A percentile compares a stretch with the other conserved stretches of the same genome.
phyloP scores from a whole-genome alignment of 2,113 vertebrate species.

The Lagopus leucura region DNA sequence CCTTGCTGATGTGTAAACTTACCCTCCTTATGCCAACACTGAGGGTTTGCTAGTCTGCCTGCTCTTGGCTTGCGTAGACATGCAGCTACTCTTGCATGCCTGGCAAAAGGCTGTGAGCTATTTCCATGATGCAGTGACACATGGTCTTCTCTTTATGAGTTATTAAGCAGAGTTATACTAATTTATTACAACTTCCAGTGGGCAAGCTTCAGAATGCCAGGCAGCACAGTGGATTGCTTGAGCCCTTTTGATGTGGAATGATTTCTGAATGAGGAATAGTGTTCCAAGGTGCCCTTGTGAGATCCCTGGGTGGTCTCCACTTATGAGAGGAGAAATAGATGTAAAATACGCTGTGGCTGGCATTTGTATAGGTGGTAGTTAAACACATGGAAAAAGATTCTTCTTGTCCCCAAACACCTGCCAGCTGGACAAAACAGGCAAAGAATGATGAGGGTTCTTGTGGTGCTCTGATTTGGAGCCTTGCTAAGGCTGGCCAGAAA shows the following conservation, averaged over 20 bases:
- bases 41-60: background rate
- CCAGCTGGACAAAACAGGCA: background rate
- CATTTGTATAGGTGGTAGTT: background rate
- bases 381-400: background rate
- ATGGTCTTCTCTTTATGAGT: background rate
- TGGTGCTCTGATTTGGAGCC: background rate
- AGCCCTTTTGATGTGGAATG: background rate
- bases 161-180: background rate
- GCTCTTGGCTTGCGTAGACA: background rate
- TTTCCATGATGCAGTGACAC: background rate
- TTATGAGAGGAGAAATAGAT: background rate
- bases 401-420: background rate
- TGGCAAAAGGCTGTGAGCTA: background rate
- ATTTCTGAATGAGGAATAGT: background rate
- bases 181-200: background rate
- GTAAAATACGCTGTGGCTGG: fast-evolving
- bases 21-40: background rate
- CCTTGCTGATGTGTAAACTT: background rate
- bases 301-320: background rate
- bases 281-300: background rate
- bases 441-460: background rate
- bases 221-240: background rate
- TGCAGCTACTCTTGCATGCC: background rate
- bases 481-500: background rate
- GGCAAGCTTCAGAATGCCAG: background rate